phyloP scores from a whole-genome alignment of 2,797 vertebrate genomes.

The Enteromius radiatus region DNA sequence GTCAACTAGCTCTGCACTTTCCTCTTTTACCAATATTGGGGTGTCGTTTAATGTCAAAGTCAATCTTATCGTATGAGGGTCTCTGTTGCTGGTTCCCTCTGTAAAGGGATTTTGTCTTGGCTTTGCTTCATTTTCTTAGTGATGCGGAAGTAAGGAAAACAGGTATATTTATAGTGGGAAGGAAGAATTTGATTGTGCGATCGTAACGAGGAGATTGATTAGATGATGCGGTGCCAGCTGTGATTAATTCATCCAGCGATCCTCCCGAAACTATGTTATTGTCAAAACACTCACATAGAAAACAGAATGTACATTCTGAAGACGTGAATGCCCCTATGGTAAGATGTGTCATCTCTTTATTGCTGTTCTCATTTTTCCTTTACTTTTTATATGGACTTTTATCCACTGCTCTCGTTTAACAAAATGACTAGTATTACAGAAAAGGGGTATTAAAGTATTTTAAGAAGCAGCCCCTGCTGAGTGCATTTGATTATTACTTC shows the following conservation, averaged over 20 bases:
- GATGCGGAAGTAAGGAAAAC: too few species aligned
- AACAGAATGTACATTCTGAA: conserved; percentile 12
- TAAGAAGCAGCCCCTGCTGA: conserved; percentile 8
- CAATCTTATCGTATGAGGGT: conserved; percentile 28
- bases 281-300: too few species aligned
- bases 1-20: conserved; percentile 27
- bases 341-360: conserved; percentile 44
- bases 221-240: too few species aligned
- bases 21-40: conserved; percentile 23
- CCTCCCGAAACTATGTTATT: too few species aligned
- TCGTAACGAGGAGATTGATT: too few species aligned
- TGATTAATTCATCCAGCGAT: too few species aligned
- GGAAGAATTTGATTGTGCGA: too few species aligned
- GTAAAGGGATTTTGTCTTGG: neutral
- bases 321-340: neutral
- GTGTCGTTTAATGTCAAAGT: conserved; percentile 42
- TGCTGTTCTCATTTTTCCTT: neutral
- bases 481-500: conserved; percentile 6
- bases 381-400: conserved; percentile 4
- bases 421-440: conserved; percentile 22
- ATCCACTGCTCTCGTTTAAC: conserved; percentile 31
- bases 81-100: conserved; percentile 19
- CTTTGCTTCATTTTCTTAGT: conserved; percentile 12
- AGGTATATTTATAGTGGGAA: too few species aligned
- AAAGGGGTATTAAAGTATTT: conserved; percentile 2